Conservation (phyloP, 2,113 vertebrate species). For the Talpa occidentalis region DNA sequence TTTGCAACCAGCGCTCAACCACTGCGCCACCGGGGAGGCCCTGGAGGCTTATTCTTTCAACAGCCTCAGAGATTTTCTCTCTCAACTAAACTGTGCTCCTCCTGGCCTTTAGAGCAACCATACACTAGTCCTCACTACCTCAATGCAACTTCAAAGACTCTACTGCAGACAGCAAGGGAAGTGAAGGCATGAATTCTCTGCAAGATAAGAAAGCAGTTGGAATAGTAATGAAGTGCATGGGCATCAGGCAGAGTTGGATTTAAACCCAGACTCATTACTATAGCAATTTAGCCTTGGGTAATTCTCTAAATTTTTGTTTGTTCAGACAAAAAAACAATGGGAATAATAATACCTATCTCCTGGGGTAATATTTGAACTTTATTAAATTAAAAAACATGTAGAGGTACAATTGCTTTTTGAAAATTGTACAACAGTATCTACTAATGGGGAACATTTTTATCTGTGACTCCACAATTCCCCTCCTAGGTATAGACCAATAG, state of each 20-base stretch:
- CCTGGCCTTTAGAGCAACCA: neutral
- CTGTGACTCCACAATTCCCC: neutral
- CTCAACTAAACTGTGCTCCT: neutral
- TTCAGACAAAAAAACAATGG: neutral
- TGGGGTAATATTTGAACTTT: neutral
- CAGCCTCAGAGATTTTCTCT: neutral
- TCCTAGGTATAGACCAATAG: neutral
- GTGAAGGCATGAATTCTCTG: neutral
- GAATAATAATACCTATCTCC: neutral
- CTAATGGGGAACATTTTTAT: neutral
- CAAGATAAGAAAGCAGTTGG: neutral
- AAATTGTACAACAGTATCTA: neutral
- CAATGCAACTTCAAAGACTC: neutral
- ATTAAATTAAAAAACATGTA: slow-evolving; percentile 31
- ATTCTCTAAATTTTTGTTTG: slow-evolving; percentile 35
- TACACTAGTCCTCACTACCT: neutral
- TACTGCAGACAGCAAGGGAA: neutral
- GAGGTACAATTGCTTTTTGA: neutral
- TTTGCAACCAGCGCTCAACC: too few species aligned
- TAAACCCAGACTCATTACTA: neutral
- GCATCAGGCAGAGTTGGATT: neutral
- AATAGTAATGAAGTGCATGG: neutral
- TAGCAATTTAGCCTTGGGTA: neutral
- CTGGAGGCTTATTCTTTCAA: neutral
- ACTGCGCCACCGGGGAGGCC: too few species aligned